Evolutionary conservation across 1,140 invertebrate genomes (phyloP), one percentile per base, ranked within the genome.

Genomic region (Hyphantria cunea): DNA sequence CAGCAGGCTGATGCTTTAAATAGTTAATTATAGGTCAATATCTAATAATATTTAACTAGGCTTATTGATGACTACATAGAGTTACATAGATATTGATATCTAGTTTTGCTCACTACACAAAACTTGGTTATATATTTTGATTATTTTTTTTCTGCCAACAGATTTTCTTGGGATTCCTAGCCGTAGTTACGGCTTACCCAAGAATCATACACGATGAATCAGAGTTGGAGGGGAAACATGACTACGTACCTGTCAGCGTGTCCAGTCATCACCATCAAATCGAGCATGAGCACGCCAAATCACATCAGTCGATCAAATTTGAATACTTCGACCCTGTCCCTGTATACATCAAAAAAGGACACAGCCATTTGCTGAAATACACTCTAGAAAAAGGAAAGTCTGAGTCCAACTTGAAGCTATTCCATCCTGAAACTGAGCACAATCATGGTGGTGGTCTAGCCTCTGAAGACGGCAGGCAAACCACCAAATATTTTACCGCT

Each of bases 281-380:
- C 31, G 88, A 93, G 60, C 92, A 93, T 63, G 93, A 93, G 68
- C 92, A 93, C 68, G 93, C 93, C 14, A 93, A 93, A 65, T 94
- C 93, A 14, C 93, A 93, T 72, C 93, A 94, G 79, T 93, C 92
- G 34, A 92, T 94, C 65, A 93, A 94, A 68, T 93, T 94, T 70
- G 93, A 94, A 70, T 93, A 94, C 66, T 94, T 93, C 79, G 93
- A 94, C 66, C 91, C 93, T 6, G 93, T 94, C 7, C 93, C 93
- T 10, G 93, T 93, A 3, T 94, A 93, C 78, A 87, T 93, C 3
- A 94, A 94, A 84, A 93, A 94, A 71, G 93, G 93, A 75, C 92
- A 94, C 78, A 91, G 89, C 71, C 92, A 94, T 74, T 78, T 93
- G 34, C 79, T 94, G 7, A 91, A 94, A 66, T 92, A 94, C 66